Evolutionary conservation across 2,888 invertebrate species (phyloP).

Genomic region (Acronicta leporina): DNA sequence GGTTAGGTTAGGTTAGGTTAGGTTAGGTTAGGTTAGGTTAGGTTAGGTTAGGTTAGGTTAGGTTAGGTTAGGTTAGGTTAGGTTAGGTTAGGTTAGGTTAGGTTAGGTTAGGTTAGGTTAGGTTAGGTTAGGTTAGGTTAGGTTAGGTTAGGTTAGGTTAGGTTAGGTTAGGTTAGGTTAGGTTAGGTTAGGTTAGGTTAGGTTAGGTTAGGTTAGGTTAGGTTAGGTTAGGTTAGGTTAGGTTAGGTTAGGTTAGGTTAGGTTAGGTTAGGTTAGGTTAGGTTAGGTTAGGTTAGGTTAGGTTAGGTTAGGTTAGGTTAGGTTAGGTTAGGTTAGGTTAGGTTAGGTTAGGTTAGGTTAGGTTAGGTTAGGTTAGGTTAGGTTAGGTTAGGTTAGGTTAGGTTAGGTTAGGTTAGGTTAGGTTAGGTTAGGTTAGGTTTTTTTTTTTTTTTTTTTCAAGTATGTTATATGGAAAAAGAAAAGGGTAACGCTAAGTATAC

Average conservation of each 20-base stretch:
- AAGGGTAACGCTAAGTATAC: too few species aligned
- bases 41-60: constrained; percentile 41
- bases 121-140: constrained; percentile 39
- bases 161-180: constrained; percentile 31
- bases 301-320: constrained; percentile 8
- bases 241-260: constrained; percentile 8
- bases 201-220: constrained; percentile 8
- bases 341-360: constrained; percentile 8
- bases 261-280: constrained; percentile 8
- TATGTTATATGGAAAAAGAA: too few species aligned
- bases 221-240: constrained; percentile 8
- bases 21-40: constrained; percentile 45
- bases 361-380: constrained; percentile 8
- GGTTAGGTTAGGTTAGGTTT: constrained; percentile 8
- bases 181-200: constrained; percentile 28
- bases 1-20: constrained; percentile 37
- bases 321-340: constrained; percentile 8
- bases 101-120: constrained; percentile 37
- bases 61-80: constrained; percentile 37
- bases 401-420: constrained; percentile 8
- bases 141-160: constrained; percentile 36
- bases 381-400: constrained; percentile 8
- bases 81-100: constrained; percentile 39
- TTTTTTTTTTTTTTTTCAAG: too few species aligned
- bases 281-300: constrained; percentile 7